These are phyloP conservation scores for Semicossyphus pulcher DNA, from an alignment of 2,113 vertebrate genomes.

Conservation along the genomic window DNA sequence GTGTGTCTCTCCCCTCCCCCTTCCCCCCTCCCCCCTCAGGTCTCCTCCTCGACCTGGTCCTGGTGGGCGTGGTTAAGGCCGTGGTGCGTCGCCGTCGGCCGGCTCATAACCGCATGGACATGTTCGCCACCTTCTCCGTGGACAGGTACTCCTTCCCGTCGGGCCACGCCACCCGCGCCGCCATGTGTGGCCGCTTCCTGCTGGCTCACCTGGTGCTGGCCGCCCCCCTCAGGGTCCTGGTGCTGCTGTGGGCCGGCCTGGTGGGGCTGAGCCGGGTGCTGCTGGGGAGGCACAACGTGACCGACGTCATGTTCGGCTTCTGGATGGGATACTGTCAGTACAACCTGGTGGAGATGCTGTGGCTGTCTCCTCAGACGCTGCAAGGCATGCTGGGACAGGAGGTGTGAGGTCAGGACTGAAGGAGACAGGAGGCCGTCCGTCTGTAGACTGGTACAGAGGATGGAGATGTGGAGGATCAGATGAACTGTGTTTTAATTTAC, in stretches of 20 bases:
- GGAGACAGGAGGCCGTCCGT: not conserved
- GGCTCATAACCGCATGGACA: conserved; percentile 96
- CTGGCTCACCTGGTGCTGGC: conserved; percentile 95
- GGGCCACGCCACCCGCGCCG: conserved; percentile 93
- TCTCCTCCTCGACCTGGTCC: conserved; percentile 90
- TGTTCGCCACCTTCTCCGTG: conserved; percentile 96
- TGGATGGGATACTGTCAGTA: conserved; percentile 94
- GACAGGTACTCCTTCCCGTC: conserved; percentile 98
- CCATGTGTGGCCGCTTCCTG: conserved; percentile 92
- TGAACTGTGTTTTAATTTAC: too few relatives aligned
- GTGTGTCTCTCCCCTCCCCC: not conserved
- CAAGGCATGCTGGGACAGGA: conserved; percentile 86
- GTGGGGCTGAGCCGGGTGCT: conserved; percentile 94
- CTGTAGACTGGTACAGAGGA: not conserved
- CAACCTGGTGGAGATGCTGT: conserved; percentile 91
- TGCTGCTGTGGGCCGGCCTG: conserved; percentile 91
- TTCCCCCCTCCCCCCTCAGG: conserved; percentile 73
- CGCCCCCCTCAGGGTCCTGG: conserved; percentile 89
- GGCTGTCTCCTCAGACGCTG: conserved; percentile 89
- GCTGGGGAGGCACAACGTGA: conserved; percentile 96
- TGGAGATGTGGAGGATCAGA: not conserved
- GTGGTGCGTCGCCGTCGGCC: conserved; percentile 92
- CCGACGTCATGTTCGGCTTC: conserved; percentile 93
- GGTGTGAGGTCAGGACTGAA: conserved; percentile 27
- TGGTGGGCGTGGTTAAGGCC: conserved; percentile 90